Percentiles rank a stretch among this genome's conserved stretches.
These are phyloP conservation scores for Batillaria attramentaria DNA, from an alignment of 1,140 invertebrate species.

Conservation along the genomic window DNA sequence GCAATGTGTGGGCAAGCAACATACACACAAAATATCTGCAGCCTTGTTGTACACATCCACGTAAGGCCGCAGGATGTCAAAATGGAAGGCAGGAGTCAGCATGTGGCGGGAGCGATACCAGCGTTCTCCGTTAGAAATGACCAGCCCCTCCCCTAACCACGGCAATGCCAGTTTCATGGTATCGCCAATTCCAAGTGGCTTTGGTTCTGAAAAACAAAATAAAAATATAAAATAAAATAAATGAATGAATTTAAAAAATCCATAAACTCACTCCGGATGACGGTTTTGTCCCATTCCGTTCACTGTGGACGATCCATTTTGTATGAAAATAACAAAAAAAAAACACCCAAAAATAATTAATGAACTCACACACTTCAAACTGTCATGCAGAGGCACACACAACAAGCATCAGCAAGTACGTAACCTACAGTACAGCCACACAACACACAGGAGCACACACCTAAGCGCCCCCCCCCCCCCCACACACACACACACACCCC, in stretches of 20 bases:
- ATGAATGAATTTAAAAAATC: too few relatives aligned
- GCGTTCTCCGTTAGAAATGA: slow-evolving; percentile 77
- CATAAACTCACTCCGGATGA: background rate
- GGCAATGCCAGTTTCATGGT: slow-evolving; percentile 28
- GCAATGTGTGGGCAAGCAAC: background rate
- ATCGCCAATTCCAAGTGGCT: slow-evolving; percentile 29
- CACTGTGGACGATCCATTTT: background rate
- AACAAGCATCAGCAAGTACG: too few relatives aligned
- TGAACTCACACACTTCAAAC: too few relatives aligned
- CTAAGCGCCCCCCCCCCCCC: too few relatives aligned
- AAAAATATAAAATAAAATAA: too few relatives aligned
- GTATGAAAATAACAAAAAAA: slow-evolving; percentile 6
- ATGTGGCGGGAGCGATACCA: slow-evolving; percentile 86
- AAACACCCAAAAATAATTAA: too few relatives aligned
- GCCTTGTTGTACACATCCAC: slow-evolving; percentile 82
- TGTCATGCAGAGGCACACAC: too few relatives aligned
- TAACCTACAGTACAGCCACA: too few relatives aligned
- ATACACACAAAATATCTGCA: slow-evolving; percentile 41
- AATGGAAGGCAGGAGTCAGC: slow-evolving; percentile 91
- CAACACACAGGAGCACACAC: too few relatives aligned
- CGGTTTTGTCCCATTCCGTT: background rate
- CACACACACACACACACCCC: too few relatives aligned
- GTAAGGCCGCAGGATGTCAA: slow-evolving; percentile 88
- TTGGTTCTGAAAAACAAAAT: slow-evolving; percentile 32
- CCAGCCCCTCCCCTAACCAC: slow-evolving; percentile 49